Evolutionary conservation across 2,888 invertebrate species (phyloP), one percentile per base, ranked within the genome.

Genomic region (Ctenicera cuprea): DNA sequence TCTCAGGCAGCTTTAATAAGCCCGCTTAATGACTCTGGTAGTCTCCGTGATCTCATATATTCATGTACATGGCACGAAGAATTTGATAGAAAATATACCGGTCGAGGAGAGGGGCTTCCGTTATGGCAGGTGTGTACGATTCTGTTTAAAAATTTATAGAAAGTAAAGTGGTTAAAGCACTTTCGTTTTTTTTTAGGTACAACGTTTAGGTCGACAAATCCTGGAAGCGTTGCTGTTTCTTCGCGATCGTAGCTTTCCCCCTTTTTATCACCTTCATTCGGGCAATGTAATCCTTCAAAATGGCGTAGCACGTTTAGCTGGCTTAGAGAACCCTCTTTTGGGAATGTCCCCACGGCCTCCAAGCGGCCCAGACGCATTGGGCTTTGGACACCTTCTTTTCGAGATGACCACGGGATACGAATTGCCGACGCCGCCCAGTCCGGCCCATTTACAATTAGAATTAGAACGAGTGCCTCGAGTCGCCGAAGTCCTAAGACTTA

Each of bases 261-360:
- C 94, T 9, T 95, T 95, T 82, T 92, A 94, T 50, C 96, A 97
- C 87, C 88, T 97, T 78, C 97, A 97, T 86, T 93, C 95, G 65
- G 97, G 97, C 43, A 97, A 97, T 87, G 93, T 97, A 26, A 94
- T 97, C 78, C 90, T 97, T 48, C 97, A 97, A 83, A 96, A 97
- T 86, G 96, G 97, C 18, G 95, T 96, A 0, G 97, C 97, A 61
- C 91, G 97, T 84, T 89, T 97, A 82, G 94, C 96, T 50, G 97
- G 95, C 0, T 88, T 96, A 77, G 97, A 97, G 87, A 97, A 96
- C 86, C 92, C 94, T 0, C 88, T 97, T 66, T 89, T 96, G 52
- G 95, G 96, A 1, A 91, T 94, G 61, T 87, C 90, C 16, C 93
- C 94, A 0, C 87, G 88, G 26, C 57, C 88, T 85, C 83, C 88